Conservation (phyloP, 2,797 vertebrate genomes). For the Carcharodon carcharias region DNA sequence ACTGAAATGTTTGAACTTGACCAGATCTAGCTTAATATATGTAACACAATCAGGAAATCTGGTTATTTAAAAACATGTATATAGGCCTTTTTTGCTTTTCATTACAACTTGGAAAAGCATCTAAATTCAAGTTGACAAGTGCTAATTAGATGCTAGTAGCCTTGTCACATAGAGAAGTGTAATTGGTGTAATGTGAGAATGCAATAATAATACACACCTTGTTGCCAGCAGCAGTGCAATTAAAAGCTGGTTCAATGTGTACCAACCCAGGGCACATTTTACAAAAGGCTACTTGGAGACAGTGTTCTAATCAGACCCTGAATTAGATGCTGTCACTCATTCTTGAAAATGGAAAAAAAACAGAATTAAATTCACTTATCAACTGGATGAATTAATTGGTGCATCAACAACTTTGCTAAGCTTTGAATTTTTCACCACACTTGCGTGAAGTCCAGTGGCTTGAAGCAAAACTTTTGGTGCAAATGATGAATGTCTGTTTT, state of each 20-base stretch:
- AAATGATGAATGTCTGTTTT: neutral
- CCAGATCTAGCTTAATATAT: neutral
- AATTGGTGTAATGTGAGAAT: slow-evolving; percentile 38
- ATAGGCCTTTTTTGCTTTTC: neutral
- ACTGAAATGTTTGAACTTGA: slow-evolving; percentile 7
- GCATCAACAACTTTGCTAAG: neutral
- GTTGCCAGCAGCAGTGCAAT: slow-evolving; percentile 35
- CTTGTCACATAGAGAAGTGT: slow-evolving; percentile 33
- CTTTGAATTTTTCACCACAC: neutral
- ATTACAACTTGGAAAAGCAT: neutral
- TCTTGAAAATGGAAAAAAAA: neutral
- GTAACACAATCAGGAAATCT: neutral
- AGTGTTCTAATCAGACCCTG: slow-evolving; percentile 26
- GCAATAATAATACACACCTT: slow-evolving; percentile 25
- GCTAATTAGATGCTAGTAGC: slow-evolving; percentile 35
- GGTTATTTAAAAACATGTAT: neutral
- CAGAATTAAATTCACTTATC: neutral
- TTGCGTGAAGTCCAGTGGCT: neutral
- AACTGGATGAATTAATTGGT: neutral
- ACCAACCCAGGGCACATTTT: slow-evolving; percentile 33
- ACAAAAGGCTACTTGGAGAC: slow-evolving; percentile 30
- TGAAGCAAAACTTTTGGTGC: neutral
- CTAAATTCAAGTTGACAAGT: slow-evolving; percentile 21
- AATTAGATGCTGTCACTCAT: slow-evolving; percentile 31
- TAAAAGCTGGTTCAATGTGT: slow-evolving; percentile 35